A percentile compares a stretch with the other conserved stretches of the same genome.
These are phyloP conservation scores for Folsomia manolachei DNA, from an alignment of 2,888 invertebrate genomes.

Conservation along the genomic window DNA sequence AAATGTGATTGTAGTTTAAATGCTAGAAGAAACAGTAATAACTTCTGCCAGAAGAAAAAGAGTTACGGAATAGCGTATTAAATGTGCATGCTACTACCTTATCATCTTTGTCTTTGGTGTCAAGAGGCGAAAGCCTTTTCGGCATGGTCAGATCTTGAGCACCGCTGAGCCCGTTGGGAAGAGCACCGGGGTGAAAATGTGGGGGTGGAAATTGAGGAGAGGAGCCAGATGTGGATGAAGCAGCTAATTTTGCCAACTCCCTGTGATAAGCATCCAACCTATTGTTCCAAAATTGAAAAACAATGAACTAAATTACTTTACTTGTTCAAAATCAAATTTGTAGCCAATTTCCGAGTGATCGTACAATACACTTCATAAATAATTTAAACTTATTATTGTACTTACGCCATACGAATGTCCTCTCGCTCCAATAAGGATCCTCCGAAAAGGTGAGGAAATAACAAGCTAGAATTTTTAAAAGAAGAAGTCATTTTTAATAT, in stretches of 20 bases:
- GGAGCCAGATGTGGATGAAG: constrained; percentile 46
- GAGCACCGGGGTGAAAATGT: constrained; percentile 58
- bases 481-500: neutral
- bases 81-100: constrained; percentile 41
- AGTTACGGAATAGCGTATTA: neutral
- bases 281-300: too few relatives aligned
- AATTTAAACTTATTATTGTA: too few relatives aligned
- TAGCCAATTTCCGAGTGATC: too few relatives aligned
- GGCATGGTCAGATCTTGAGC: constrained; percentile 83
- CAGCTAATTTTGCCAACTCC: constrained; percentile 82
- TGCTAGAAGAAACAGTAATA: too few relatives aligned
- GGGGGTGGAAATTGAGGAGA: constrained; percentile 73
- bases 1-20: neutral
- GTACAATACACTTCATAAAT: too few relatives aligned
- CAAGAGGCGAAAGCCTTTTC: constrained; percentile 59
- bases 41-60: neutral
- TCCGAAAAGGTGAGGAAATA: constrained; percentile 83
- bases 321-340: too few relatives aligned
- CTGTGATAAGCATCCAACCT: constrained; percentile 82
- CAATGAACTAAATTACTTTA: too few relatives aligned
- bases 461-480: constrained; percentile 55
- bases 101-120: constrained; percentile 54
- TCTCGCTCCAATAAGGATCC: constrained; percentile 62
- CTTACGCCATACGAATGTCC: constrained; percentile 75
- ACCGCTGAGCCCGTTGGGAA: constrained; percentile 56